Evolutionary conservation across 2,797 vertebrate genomes (phyloP), one percentile per base, ranked within the genome.

Genomic region (Sebastes steindachneri): DNA sequence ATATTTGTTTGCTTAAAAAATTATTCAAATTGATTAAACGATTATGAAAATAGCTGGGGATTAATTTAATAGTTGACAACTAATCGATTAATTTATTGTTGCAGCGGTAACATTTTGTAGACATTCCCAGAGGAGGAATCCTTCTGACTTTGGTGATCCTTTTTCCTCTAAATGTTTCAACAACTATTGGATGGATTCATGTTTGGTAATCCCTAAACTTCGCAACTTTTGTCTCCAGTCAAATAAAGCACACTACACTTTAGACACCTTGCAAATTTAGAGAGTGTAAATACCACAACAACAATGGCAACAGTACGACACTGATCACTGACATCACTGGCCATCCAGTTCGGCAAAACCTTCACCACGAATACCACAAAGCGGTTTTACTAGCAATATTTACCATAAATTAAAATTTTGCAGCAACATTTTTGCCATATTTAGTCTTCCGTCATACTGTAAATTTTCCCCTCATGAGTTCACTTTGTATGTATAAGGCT

Each of bases 401-500:
- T 28, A 21, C 21, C 26, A 51, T 60, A 3, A 72, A 54, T 59
- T 57, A 0, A 58, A 77, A 73, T 25, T 79, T 70, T 64, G 64
- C 66, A 85, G 76, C 68, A 75, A 73, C 68, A 53, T 12, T 67
- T 83, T 87, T 79, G 81, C 77, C 82, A 88, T 77, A 80, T 89
- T 86, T 84, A 89, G 94, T 95, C 94, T 95, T 95, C 93, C 93
- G 48, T 88, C 33, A 72, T 63, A 33, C 3, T 73, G 74, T 74
- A 63, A 23, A 33, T 4, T 14, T n/a, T 55, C 66, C 25, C 57
- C 37, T 19, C 7, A 70, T 57, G n/a, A 65, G 37, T 80, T 79
- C 14, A 57, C 29, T 77, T 79, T 70, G 54, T 86, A 33, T 63
- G 67, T 77, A 41, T 45, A 45, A 71, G 37, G 33, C 51, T 48